Evolutionary conservation across 2,113 vertebrate genomes (phyloP).

Genomic region (Tamias sibiricus): DNA sequence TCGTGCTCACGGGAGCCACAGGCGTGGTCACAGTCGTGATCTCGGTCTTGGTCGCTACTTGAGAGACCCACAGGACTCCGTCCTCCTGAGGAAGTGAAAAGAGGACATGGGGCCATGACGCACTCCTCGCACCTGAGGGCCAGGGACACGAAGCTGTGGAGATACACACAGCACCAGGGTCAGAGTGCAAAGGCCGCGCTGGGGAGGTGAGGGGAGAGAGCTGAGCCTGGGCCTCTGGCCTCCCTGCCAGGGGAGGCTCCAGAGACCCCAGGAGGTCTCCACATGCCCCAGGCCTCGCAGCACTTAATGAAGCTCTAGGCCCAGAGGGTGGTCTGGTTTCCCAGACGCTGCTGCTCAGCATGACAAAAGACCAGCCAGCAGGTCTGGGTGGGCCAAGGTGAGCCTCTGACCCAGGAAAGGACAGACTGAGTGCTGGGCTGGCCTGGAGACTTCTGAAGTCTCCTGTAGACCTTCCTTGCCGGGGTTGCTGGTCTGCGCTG

Average conservation of each 20-base stretch:
- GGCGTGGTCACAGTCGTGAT: too few species aligned
- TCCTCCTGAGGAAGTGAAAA: neutral
- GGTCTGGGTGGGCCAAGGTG: neutral
- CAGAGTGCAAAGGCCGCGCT: fast-evolving
- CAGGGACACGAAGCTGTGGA: neutral
- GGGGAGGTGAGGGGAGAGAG: neutral
- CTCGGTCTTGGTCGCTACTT: too few species aligned
- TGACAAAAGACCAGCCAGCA: neutral
- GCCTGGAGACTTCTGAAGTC: neutral
- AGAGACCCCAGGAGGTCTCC: neutral
- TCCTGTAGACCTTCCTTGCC: neutral
- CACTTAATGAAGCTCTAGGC: too few species aligned
- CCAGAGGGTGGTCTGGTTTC: fast-evolving
- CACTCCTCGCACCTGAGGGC: neutral
- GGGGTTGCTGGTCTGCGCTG: neutral
- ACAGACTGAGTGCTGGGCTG: neutral
- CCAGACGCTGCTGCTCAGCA: neutral
- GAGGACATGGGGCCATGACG: fast-evolving
- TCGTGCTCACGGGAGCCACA: too few species aligned
- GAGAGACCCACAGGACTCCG: neutral
- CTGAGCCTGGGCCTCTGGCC: neutral
- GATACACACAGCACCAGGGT: neutral
- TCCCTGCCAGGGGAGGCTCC: too few species aligned
- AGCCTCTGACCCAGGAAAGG: neutral
- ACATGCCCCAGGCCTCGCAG: too few species aligned